A percentile compares a stretch with the other conserved stretches of the same genome.
These are phyloP conservation scores for Calycopis cecrops DNA, from an alignment of 1,140 invertebrate genomes.

Conservation along the genomic window DNA sequence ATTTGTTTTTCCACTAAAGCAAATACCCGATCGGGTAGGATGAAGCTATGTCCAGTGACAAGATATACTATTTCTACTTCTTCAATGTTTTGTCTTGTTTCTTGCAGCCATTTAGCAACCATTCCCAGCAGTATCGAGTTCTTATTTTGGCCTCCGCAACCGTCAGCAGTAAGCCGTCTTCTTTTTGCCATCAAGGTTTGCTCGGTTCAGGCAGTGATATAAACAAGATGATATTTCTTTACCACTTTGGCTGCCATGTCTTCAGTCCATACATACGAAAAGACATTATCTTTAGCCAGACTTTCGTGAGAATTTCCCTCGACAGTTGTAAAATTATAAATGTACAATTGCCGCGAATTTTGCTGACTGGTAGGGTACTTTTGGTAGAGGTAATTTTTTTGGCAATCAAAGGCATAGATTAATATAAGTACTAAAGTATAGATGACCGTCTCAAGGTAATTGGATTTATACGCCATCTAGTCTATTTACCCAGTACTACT, in stretches of 20 bases:
- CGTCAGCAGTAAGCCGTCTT: conserved; percentile 7
- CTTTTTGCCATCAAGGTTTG: conserved; percentile 9
- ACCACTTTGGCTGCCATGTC: conserved; percentile 4
- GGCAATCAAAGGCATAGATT: too few species aligned
- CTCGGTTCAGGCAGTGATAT: conserved; percentile 5
- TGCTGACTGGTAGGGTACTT: too few species aligned
- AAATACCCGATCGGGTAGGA: conserved; percentile 5
- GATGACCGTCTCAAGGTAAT: too few species aligned
- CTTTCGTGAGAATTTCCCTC: conserved; percentile 5
- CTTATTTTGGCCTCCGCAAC: conserved; percentile 7
- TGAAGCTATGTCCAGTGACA: conserved; percentile 11
- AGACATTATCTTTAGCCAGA: conserved; percentile 5
- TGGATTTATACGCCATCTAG: too few species aligned
- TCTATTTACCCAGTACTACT: too few species aligned
- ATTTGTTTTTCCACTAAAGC: conserved; percentile 8
- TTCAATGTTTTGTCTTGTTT: conserved; percentile 2
- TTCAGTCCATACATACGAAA: conserved; percentile 12
- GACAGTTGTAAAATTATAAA: conserved; percentile 12
- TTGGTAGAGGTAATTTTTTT: too few species aligned
- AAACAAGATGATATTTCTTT: conserved; percentile 12
- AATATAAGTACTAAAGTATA: too few species aligned
- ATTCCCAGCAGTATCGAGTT: conserved; percentile 11
- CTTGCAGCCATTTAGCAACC: conserved; percentile 4
- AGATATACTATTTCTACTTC: conserved; percentile 9
- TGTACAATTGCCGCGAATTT: too few species aligned